Conservation (phyloP, 2,888 invertebrate species). For the Tinea trinotella region DNA sequence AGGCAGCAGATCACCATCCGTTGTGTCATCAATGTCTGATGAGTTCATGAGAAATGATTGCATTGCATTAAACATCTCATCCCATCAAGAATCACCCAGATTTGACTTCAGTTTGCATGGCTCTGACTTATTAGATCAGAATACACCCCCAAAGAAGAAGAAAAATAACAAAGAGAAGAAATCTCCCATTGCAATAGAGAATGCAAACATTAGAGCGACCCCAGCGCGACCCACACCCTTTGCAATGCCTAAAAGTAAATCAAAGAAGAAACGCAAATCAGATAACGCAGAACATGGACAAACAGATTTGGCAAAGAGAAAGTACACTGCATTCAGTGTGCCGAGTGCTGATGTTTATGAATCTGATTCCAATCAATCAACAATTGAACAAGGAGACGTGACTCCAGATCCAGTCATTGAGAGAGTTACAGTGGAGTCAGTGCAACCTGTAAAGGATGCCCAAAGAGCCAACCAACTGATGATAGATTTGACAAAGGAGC, state of each 20-base stretch:
- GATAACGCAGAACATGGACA: neutral
- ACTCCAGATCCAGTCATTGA: too few species aligned
- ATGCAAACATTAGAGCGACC: constrained; percentile 14
- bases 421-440: constrained; percentile 27
- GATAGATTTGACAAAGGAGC: constrained; percentile 16
- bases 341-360: constrained; percentile 69
- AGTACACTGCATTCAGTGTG: constrained; percentile 48
- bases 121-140: constrained; percentile 49
- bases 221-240: constrained; percentile 38
- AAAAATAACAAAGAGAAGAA: constrained; percentile 47
- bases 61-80: constrained; percentile 57
- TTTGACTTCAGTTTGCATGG: constrained; percentile 67
- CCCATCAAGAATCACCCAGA: constrained; percentile 43
- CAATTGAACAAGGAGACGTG: too few species aligned
- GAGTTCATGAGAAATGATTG: constrained; percentile 65
- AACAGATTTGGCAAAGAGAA: constrained; percentile 26
- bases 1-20: constrained; percentile 61
- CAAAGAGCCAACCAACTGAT: neutral
- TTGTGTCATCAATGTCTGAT: constrained; percentile 63
- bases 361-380: constrained; percentile 69
- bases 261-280: constrained; percentile 50
- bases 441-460: neutral
- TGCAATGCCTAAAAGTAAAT: constrained; percentile 64
- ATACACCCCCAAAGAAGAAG: constrained; percentile 50
- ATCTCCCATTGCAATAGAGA: constrained; percentile 30